These are phyloP conservation scores for Hippopotamus amphibius DNA, from an alignment of 2,113 vertebrate genomes.

Conservation along the genomic window DNA sequence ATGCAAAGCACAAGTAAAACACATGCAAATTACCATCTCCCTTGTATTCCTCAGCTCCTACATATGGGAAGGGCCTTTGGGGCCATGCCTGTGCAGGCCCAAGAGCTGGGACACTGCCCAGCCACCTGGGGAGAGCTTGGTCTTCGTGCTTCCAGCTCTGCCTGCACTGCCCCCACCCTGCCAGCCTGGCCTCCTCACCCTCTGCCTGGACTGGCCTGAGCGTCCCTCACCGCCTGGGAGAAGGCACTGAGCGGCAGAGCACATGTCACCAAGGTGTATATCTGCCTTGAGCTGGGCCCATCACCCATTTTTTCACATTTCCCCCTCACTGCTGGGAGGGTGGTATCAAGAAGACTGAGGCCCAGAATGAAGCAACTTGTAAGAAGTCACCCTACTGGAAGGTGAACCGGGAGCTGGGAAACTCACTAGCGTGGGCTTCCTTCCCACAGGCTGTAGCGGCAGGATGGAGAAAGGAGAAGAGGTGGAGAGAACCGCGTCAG, in stretches of 20 bases:
- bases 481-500: neutral
- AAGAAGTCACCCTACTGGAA: neutral
- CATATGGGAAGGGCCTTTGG: rapidly evolving
- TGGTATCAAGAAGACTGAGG: neutral
- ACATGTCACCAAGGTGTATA: rapidly evolving
- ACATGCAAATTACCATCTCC: neutral
- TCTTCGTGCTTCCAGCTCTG: neutral
- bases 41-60: neutral
- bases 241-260: neutral
- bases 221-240: neutral
- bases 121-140: neutral
- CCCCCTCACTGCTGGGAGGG: neutral
- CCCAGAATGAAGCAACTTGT: neutral
- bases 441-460: neutral
- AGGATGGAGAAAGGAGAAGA: neutral
- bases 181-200: no score
- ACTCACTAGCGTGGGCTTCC: no score
- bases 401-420: neutral
- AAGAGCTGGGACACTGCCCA: neutral
- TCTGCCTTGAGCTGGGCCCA: neutral
- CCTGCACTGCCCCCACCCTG: rapidly evolving
- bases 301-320: neutral
- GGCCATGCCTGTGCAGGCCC: neutral
- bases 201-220: neutral
- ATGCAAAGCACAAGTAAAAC: neutral